Evolutionary conservation across 2,113 vertebrate species (phyloP), one percentile per base, ranked within the genome.

Genomic region (Casuarius casuarius): DNA sequence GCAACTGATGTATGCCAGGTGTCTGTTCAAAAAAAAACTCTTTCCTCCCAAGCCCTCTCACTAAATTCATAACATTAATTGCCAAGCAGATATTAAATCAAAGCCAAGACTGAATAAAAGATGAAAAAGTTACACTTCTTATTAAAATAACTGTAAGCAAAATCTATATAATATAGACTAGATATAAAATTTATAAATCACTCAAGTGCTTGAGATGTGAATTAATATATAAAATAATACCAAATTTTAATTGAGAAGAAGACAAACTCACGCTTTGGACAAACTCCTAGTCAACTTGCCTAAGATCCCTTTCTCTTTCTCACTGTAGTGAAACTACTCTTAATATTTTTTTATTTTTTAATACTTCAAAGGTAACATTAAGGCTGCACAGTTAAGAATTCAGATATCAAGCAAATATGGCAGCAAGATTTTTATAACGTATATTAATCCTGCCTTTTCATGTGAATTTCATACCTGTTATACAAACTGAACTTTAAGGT

Each of bases 1-100:
- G 95, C 92, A 97, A 97, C 97, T 61, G 84, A 90, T 90, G 46
- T 62, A 80, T 79, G 92, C 85, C 97, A 97, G 96, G 92, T 97
- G 94, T 89, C 94, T 94, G 49, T 87, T 95, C 67, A 63, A 78
- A 96, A 97, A 97, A 91, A 67, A 44, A 19, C 46, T 85, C 46
- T 40, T 4, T 85, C 71, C 18, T 88, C 74, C 56, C 74, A 89
- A 26, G 83, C 28, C 92, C 71, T 65, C 44, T 70, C 61, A 66
- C 73, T 83, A 93, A 94, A 95, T 92, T 92, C 40, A 92, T 94
- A 94, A 90, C 29, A 76, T 81, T 95, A 96, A 97, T 96, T 97
- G 61, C 83, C 83, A 87, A 81, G 92, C 31, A 95, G 84, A 84
- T 97, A 92, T 65, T 93, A 95, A 94, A 83, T 82, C 74, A 96